Conservation (phyloP, 2,797 vertebrate genomes). For the Bovichtus diacanthus region DNA sequence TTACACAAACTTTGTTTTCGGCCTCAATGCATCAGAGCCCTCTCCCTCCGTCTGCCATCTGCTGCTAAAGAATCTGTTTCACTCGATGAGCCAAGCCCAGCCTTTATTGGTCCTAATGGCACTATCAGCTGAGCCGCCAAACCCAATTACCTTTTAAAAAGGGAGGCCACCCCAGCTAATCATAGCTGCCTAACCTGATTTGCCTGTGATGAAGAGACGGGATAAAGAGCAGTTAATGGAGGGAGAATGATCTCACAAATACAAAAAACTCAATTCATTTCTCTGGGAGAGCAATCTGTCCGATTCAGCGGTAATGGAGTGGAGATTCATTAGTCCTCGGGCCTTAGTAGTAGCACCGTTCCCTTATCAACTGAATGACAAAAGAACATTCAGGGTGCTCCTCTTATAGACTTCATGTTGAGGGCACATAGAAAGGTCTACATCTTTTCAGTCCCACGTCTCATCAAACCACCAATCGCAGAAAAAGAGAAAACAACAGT, state of each 20-base stretch:
- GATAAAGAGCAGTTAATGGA: conserved; percentile 93
- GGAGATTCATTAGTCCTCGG: conserved; percentile 91
- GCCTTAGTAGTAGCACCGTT: conserved; percentile 82
- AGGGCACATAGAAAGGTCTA: not conserved
- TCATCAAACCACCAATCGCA: not conserved
- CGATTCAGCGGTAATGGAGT: conserved; percentile 91
- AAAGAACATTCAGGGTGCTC: conserved; percentile 70
- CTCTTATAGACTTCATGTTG: conserved; percentile 54
- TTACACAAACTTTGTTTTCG: conserved; percentile 90
- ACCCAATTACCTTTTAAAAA: conserved; percentile 91
- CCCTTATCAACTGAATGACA: conserved; percentile 87
- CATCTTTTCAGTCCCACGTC: not conserved
- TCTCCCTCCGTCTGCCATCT: conserved; percentile 87
- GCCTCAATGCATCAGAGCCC: conserved; percentile 82
- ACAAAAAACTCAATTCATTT: conserved; percentile 95
- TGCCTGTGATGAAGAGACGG: conserved; percentile 91
- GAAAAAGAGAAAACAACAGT: not conserved
- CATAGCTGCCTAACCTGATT: conserved; percentile 91
- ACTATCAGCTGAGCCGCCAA: conserved; percentile 91
- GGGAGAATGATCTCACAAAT: conserved; percentile 92
- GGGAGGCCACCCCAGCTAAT: conserved; percentile 91
- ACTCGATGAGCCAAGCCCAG: conserved; percentile 88
- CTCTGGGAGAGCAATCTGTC: conserved; percentile 91
- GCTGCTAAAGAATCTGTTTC: conserved; percentile 90
- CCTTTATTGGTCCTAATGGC: conserved; percentile 91